These are phyloP conservation scores for Crocidura indochinensis DNA, from an alignment of 2,797 vertebrate species.

Conservation along the genomic window DNA sequence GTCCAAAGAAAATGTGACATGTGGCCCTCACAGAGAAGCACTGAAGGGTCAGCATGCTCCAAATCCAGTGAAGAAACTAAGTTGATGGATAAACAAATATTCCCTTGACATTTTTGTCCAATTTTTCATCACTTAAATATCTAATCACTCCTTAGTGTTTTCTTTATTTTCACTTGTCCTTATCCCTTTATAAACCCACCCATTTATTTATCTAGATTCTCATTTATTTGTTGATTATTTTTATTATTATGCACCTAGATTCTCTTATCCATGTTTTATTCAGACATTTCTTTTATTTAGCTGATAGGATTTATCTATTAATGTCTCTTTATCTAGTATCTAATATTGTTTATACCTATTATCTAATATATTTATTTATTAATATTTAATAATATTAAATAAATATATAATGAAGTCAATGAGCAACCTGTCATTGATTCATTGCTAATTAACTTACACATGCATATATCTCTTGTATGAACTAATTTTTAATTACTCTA, in stretches of 20 bases:
- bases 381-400: no score
- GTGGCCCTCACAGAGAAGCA: not conserved
- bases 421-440: not conserved
- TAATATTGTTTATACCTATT: no score
- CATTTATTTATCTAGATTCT: no score
- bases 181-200: not conserved
- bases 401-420: no score
- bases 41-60: not conserved
- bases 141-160: no score
- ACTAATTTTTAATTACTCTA: not conserved
- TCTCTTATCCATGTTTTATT: not conserved
- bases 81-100: no score
- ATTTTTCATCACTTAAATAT: not conserved
- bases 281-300: no score
- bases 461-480: not conserved
- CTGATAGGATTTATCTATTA: not conserved
- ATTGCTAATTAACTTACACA: no score
- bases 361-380: no score
- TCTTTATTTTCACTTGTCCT: not conserved
- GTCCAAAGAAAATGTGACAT: accelerated
- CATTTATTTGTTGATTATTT: not conserved
- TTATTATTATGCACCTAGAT: not conserved
- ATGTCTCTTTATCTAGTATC: no score
- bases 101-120: accelerated
- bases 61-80: not conserved